Evolutionary conservation across 2,888 invertebrate species (phyloP), one percentile per base, ranked within the genome.

Genomic region (Andrena praecox): DNA sequence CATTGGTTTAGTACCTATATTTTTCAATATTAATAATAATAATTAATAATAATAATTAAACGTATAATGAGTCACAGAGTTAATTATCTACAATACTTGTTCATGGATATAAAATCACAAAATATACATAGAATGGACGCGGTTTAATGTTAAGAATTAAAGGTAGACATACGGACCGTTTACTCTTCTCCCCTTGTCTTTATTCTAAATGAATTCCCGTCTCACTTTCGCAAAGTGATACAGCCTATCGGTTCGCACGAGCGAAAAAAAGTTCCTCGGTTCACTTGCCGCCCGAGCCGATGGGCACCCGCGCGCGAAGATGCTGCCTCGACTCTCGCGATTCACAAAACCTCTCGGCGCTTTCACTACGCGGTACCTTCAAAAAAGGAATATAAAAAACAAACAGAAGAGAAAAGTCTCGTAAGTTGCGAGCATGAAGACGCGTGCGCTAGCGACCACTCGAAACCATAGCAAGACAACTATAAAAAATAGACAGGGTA

Each of bases 11-110:
- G 90, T 91, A 91, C 89, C 90, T 92, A 91, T 90, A 90, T 88
- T 90, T 89, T 90, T 90, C 87, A 83, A 89, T 89, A 86, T 84
- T 88, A 89, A 89, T 91, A 90, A 89, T 89, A 86, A 87, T 87
- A 88, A 87, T 84, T 88, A 87, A 82, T 89, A 89, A 90, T 90
- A 86, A 89, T 89, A 89, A 91, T 90, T 89, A 89, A 88, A 90
- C 88, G 87, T 90, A 91, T 89, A 90, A 91, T 92, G 91, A 93
- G 91, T 93, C 93, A 92, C 90, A 89, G 89, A 92, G 91, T 92
- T 93, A 92, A 92, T 92, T 93, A 93, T 93, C 93, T 94, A 94
- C 93, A 93, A 93, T 93, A 92, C 92, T 93, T 93, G 91, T 91
- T 91, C 92, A 89, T 91, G 88, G 87, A 93, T 92, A 93, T 91